A percentile compares a stretch with the other conserved stretches of the same genome.
Evolutionary conservation across 2,888 invertebrate genomes (phyloP).

Genomic region (Morpho helenor): DNA sequence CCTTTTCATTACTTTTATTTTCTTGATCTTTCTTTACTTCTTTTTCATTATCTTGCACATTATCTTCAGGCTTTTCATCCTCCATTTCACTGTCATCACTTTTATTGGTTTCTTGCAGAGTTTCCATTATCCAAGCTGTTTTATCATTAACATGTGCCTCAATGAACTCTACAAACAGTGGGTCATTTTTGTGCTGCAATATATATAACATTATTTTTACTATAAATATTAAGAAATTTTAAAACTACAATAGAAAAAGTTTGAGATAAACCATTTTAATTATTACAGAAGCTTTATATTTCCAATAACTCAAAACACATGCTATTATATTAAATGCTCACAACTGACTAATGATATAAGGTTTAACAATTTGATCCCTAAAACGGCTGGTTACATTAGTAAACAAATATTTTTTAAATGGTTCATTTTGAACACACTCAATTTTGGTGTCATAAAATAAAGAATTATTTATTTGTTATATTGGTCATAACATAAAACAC

Average conservation of each 20-base stretch:
- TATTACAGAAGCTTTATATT: no score
- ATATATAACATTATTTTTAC: slow-evolving; percentile 1
- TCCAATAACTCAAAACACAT: no score
- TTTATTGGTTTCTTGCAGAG: slow-evolving; percentile 50
- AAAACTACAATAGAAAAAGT: background rate
- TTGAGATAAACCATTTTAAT: background rate
- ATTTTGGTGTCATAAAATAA: no score
- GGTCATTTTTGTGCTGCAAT: slow-evolving; percentile 89
- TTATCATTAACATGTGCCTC: slow-evolving; percentile 85
- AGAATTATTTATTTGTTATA: no score
- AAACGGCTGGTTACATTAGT: no score
- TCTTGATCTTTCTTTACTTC: slow-evolving; percentile 24
- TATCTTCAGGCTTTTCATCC: slow-evolving; percentile 40
- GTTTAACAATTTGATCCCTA: no score
- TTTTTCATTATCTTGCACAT: slow-evolving; percentile 29
- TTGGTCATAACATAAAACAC: no score
- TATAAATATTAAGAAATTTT: no score
- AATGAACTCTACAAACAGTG: slow-evolving; percentile 93
- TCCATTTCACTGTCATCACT: slow-evolving; percentile 56
- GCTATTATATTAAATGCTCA: no score
- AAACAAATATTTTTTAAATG: no score
- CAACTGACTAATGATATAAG: no score
- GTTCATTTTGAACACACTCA: no score
- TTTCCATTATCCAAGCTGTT: slow-evolving; percentile 62
- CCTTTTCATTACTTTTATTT: slow-evolving; percentile 61